Evolutionary conservation across 2,888 invertebrate species (phyloP), one percentile per base, ranked within the genome.

Genomic region (Liopterus haemorrhoidalis): DNA sequence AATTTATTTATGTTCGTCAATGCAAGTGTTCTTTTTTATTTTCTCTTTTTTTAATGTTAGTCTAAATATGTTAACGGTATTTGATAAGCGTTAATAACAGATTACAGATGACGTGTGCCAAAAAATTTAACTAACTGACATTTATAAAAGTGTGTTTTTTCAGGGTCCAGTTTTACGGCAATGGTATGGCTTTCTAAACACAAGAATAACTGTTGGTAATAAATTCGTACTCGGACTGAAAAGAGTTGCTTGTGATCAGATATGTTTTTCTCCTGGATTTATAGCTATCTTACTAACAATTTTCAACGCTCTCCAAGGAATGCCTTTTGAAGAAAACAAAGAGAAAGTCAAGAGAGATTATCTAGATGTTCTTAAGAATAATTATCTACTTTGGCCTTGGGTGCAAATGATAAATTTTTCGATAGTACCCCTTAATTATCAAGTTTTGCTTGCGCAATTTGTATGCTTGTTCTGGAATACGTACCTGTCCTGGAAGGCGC

Each of bases 371-470:
- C 60, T 86, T 46, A 65, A 70, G 46, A 74, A 75, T 44, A 85
- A 84, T 69, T 86, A 82, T 62, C 79, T 75, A 63, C 72, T 85
- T 14, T 92, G 91, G 91, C 92, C 92, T 3, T 74, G 79, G 57
- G 89, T 88, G 1, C 93, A 94, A 65, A 58, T 89, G 21, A 62
- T 83, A 2, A 95, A 94, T 66, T 95, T 95, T 69, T 81, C 82
- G 55, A 68, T 85, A 55, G 72, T 90, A 40, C 93, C 94, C 5
- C 69, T 91, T 24, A 78, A 85, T 48, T 85, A 85, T 66, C 89
- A 93, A 69, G 85, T 90, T 2, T 64, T 89, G 20, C 70, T 85
- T 33, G 85, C 82, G 4, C 90, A 92, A 65, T 59, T 70, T 5
- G 77, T 91, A 11, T 87, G 89, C 16, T 62, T 92, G 15, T 70